These are phyloP conservation scores for Limnephilus auricula DNA, from an alignment of 2,888 invertebrate genomes.

Conservation along the genomic window DNA sequence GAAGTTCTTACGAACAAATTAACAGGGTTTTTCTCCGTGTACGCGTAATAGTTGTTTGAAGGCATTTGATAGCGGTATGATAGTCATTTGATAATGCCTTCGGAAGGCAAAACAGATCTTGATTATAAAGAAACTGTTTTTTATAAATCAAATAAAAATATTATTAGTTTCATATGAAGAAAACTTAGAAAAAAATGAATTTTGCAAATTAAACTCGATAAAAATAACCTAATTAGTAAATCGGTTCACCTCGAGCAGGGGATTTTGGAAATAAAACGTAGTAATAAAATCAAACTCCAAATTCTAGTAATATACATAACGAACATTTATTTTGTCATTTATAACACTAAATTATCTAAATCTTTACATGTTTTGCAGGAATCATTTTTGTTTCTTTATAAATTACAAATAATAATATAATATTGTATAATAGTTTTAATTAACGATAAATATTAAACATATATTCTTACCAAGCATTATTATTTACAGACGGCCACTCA, in stretches of 20 bases:
- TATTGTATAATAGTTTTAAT: slow-evolving; percentile 49
- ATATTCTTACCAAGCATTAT: slow-evolving; percentile 25
- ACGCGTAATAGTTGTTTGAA: no score
- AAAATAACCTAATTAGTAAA: neutral
- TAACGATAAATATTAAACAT: slow-evolving; percentile 43
- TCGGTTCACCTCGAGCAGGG: neutral
- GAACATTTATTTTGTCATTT: slow-evolving; percentile 66
- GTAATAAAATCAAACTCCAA: slow-evolving; percentile 29
- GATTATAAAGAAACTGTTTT: no score
- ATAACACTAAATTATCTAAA: slow-evolving; percentile 63
- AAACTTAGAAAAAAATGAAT: no score
- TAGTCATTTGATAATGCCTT: no score
- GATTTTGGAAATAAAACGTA: neutral
- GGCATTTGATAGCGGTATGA: no score
- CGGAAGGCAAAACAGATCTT: no score
- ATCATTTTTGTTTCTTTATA: slow-evolving; percentile 61
- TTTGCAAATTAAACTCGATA: no score
- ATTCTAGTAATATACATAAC: slow-evolving; percentile 66
- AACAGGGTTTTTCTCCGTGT: no score
- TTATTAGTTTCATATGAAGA: no score
- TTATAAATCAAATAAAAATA: no score
- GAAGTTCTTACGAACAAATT: no score
- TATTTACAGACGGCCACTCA: slow-evolving; percentile 24
- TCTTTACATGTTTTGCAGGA: slow-evolving; percentile 64
- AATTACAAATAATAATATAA: slow-evolving; percentile 61